Evolutionary conservation across 2,797 vertebrate species (phyloP), one percentile per base, ranked within the genome.

Genomic region (Sebastes oblongus): DNA sequence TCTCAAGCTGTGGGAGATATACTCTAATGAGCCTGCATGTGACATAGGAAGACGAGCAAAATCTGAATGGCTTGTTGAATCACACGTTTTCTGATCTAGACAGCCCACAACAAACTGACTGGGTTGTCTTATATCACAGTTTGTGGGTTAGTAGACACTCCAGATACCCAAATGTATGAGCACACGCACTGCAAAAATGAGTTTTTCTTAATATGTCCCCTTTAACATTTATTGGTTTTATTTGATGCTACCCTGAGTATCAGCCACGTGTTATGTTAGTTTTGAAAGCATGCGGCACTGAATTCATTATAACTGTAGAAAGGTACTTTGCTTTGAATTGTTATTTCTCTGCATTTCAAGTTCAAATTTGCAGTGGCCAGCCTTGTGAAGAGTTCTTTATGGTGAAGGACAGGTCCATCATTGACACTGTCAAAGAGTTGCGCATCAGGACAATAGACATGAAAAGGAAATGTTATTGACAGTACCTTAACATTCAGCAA

Each of bases 401-500:
- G 54, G 55, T 70, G 79, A 88, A 89, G 77, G 82, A 82, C 70
- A 78, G 36, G 18, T 2, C 50, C 81, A 80, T 88, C 80, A 81
- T 52, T 75, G 64, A 24, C 66, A 65, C 25, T 61, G 77, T 69
- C 60, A 50, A 50, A 72, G 29, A 74, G 22, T 27, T 29, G 4
- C 9, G n/a, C 78, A 77, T 88, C 36, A 52, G 69, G 80, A 84
- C 84, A 84, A 76, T 18, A 39, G 66, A 32, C 78, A 86, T 60
- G 59, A 80, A 77, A 83, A 81, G 60, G 50, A 78, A 85, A 79
- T 8, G 65, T 58, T 85, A 88, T 80, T 86, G 85, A 88, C 86
- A 85, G 82, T 72, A 81, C 72, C 56, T 89, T 88, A 86, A 85
- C 71, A 84, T 86, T 92, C 78, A 76, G 80, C 65, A 65, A 78